These are phyloP conservation scores for Tadarida brasiliensis DNA, from an alignment of 2,797 vertebrate genomes.

Conservation along the genomic window DNA sequence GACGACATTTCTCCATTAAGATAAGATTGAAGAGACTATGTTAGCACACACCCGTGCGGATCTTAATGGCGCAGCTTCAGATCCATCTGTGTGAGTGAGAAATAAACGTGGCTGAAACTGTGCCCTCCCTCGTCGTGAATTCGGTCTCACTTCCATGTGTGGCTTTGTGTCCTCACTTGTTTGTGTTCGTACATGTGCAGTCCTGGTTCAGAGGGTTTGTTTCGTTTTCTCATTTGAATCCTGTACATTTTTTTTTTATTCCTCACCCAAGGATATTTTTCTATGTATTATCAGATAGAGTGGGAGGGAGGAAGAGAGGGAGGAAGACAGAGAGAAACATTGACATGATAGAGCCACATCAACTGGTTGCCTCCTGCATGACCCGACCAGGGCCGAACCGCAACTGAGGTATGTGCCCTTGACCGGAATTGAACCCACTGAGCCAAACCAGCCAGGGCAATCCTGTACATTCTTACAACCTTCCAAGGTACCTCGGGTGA, in stretches of 20 bases:
- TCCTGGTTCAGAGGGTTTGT: background rate
- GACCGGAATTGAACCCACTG: too few species aligned
- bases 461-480: background rate
- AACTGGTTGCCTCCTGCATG: too few species aligned
- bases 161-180: background rate
- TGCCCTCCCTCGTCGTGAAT: conserved; percentile 8
- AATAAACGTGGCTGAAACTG: conserved; percentile 69
- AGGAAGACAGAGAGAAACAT: too few species aligned
- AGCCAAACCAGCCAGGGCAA: background rate
- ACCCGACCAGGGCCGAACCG: too few species aligned
- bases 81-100: background rate
- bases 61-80: conserved; percentile 15
- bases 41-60: background rate
- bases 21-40: background rate
- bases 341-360: too few species aligned
- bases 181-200: background rate
- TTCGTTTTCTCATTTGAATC: background rate
- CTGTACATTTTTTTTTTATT: background rate
- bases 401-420: too few species aligned
- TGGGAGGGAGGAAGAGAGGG: too few species aligned
- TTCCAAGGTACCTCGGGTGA: background rate
- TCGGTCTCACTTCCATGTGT: background rate
- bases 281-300: too few species aligned
- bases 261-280: too few species aligned
- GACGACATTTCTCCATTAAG: background rate